Percentiles rank a stretch among this genome's conserved stretches.
phyloP scores from a whole-genome alignment of 1,140 invertebrate genomes.

The Drosophila sturtevanti region DNA sequence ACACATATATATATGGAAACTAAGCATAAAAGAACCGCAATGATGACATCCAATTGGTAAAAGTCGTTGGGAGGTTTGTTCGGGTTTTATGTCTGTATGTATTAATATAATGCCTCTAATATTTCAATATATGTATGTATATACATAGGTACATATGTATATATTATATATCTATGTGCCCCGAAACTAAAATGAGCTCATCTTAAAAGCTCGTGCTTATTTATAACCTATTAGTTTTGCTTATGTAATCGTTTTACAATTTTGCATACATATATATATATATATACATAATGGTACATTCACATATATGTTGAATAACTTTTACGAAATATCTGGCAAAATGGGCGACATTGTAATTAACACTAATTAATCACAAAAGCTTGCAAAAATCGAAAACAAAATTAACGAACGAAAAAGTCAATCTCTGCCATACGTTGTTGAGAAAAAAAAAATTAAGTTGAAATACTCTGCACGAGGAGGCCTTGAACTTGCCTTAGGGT shows the following conservation, averaged over 20 bases:
- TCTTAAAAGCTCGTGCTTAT: conserved; percentile 47
- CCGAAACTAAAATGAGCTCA: conserved; percentile 69
- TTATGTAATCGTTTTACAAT: conserved; percentile 73
- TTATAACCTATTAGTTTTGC: conserved; percentile 42
- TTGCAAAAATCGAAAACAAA: conserved; percentile 37
- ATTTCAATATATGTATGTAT: conserved; percentile 62
- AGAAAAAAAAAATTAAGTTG: conserved; percentile 22
- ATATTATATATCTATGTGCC: conserved; percentile 53
- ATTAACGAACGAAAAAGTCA: conserved; percentile 39
- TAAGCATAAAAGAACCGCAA: conserved; percentile 4
- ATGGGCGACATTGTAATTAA: conserved; percentile 69
- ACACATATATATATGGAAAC: conserved; percentile 33
- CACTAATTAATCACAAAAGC: conserved; percentile 70
- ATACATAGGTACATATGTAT: conserved; percentile 48
- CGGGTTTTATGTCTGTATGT: conserved; percentile 10
- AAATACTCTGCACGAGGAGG: conserved; percentile 25
- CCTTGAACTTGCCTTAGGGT: conserved; percentile 62
- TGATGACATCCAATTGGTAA: conserved; percentile 34
- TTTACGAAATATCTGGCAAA: conserved; percentile 46
- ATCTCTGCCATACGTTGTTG: conserved; percentile 34
- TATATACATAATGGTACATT: background rate
- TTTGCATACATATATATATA: conserved; percentile 26
- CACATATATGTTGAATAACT: conserved; percentile 27
- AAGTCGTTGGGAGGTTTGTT: conserved; percentile 6
- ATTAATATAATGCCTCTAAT: conserved; percentile 46